Conservation (phyloP, 1,140 invertebrate species). For the Brachionus calyciflorus region DNA sequence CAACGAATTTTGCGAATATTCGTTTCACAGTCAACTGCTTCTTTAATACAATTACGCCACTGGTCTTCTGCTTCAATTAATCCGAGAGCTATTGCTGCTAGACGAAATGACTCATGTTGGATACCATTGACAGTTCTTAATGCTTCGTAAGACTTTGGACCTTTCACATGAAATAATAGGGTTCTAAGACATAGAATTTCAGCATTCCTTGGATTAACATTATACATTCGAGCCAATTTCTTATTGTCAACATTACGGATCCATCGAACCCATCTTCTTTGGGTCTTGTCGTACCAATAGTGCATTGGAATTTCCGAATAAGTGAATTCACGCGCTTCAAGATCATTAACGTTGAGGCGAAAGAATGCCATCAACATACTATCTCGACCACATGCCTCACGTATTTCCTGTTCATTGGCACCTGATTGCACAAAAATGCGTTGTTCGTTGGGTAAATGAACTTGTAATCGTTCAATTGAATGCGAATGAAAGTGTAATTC, state of each 20-base stretch:
- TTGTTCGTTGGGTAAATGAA: not conserved
- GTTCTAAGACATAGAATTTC: not conserved
- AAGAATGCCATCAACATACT: not conserved
- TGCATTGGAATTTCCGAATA: not conserved
- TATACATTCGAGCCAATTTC: not conserved
- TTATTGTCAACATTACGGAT: not conserved
- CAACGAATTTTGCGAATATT: not conserved
- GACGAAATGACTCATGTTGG: not conserved
- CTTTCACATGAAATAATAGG: not conserved
- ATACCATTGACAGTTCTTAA: not conserved
- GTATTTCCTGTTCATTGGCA: not conserved
- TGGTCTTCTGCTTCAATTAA: not conserved
- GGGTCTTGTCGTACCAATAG: not conserved
- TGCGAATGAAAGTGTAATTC: not conserved
- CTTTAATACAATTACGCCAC: not conserved
- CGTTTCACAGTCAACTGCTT: not conserved
- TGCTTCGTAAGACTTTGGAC: not conserved
- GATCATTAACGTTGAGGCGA: not conserved
- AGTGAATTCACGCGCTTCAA: not conserved
- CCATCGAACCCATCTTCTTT: not conserved
- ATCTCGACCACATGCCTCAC: not conserved
- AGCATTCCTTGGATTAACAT: not conserved
- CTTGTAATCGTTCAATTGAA: not conserved
- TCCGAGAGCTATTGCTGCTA: not conserved
- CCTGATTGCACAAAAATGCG: slow-evolving; percentile 27